Conservation (phyloP, 2,888 invertebrate genomes). For the Xanthostigma xanthostigma region DNA sequence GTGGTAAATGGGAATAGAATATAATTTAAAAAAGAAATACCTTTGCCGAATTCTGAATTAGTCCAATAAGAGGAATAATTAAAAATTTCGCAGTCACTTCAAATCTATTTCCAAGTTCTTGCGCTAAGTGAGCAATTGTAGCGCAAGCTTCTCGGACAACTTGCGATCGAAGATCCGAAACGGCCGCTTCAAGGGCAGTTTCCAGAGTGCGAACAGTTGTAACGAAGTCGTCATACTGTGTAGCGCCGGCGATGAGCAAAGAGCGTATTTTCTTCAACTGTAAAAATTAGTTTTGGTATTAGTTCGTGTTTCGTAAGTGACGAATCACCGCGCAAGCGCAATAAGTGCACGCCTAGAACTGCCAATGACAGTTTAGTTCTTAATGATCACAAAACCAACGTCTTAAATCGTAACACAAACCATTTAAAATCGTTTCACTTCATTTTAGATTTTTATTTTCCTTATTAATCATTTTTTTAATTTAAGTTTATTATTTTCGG, state of each 20-base stretch:
- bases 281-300: conserved; percentile 9
- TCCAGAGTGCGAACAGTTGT: conserved; percentile 65
- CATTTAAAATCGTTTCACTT: too few relatives aligned
- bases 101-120: conserved; percentile 64
- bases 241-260: conserved; percentile 64
- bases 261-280: conserved; percentile 79
- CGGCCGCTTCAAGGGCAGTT: conserved; percentile 62
- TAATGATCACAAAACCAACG: too few relatives aligned
- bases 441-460: too few relatives aligned
- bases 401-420: too few relatives aligned
- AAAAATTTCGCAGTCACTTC: conserved; percentile 77
- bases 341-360: background rate
- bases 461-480: too few relatives aligned
- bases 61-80: conserved; percentile 67
- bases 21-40: conserved; percentile 32
- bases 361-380: background rate
- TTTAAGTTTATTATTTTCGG: too few relatives aligned
- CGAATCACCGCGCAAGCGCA: background rate
- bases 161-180: conserved; percentile 78
- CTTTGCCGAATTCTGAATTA: conserved; percentile 93
- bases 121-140: conserved; percentile 83
- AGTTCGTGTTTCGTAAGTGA: background rate
- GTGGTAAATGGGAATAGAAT: too few relatives aligned
- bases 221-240: conserved; percentile 53
- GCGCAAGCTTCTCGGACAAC: conserved; percentile 94